These are phyloP conservation scores for Plagiodera versicolora DNA, from an alignment of 2,888 invertebrate genomes.

Conservation along the genomic window DNA sequence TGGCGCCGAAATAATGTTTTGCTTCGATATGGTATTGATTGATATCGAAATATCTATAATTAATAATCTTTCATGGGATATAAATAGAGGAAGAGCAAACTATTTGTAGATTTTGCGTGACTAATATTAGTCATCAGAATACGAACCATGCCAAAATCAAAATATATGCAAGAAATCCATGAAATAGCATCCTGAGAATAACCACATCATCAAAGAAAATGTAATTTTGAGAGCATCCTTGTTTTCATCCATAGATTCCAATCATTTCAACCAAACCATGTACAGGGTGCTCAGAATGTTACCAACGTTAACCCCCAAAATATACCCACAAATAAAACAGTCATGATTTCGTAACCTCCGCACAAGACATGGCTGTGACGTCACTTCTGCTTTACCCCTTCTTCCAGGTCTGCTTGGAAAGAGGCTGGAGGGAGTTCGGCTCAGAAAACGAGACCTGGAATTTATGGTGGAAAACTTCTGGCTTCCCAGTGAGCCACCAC, in stretches of 20 bases:
- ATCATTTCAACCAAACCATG: too few species aligned
- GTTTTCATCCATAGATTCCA: too few species aligned
- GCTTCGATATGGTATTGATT: too few species aligned
- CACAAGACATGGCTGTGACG: too few species aligned
- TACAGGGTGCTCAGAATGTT: too few species aligned
- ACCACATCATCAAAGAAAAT: too few species aligned
- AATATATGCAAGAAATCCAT: background rate
- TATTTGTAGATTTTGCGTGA: background rate
- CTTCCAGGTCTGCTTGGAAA: conserved; percentile 70
- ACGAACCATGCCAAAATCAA: background rate
- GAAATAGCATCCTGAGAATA: background rate
- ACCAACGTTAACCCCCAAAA: too few species aligned
- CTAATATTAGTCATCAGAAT: background rate
- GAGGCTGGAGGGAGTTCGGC: conserved; percentile 78
- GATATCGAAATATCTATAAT: background rate
- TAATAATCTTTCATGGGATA: background rate
- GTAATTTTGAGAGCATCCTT: too few species aligned
- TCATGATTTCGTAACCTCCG: too few species aligned
- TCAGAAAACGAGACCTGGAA: conserved; percentile 76
- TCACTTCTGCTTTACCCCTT: too few species aligned
- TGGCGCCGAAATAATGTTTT: too few species aligned
- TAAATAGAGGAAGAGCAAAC: background rate
- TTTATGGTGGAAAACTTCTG: conserved; percentile 80
- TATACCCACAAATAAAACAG: too few species aligned
- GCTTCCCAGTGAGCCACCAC: conserved; percentile 68